Percentiles rank a stretch among this genome's conserved stretches.
Conservation (phyloP, 2,888 invertebrate species). For the Eupeodes latifasciatus region DNA sequence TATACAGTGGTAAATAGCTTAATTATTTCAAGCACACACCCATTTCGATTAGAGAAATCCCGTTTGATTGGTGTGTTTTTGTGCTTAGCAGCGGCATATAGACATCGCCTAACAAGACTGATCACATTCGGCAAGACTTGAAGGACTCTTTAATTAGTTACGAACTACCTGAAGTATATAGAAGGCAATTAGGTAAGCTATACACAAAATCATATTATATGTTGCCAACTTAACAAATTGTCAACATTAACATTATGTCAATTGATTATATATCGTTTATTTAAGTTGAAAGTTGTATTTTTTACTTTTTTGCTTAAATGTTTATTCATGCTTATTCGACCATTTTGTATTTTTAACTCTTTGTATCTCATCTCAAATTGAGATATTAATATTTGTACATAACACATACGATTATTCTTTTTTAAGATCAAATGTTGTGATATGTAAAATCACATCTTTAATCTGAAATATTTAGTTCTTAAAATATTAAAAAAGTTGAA, state of each 20-base stretch:
- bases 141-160: conserved; percentile 31
- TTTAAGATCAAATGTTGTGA: neutral
- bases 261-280: conserved; percentile 3
- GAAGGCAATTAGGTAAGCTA: conserved; percentile 10
- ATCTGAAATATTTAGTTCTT: neutral
- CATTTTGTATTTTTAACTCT: too few species aligned
- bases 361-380: too few species aligned
- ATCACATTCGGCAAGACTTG: conserved; percentile 32
- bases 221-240: conserved; percentile 27
- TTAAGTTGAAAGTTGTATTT: neutral
- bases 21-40: conserved; percentile 70
- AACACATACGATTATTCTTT: neutral
- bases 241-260: conserved; percentile 29
- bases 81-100: neutral
- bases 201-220: conserved; percentile 22
- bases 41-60: conserved; percentile 68
- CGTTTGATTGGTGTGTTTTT: conserved; percentile 53
- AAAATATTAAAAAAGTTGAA: neutral
- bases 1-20: conserved; percentile 66
- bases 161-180: neutral
- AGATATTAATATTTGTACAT: neutral
- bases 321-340: too few species aligned
- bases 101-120: conserved; percentile 27
- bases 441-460: conserved; percentile 4
- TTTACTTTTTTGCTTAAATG: neutral